A percentile compares a stretch with the other conserved stretches of the same genome.
Conservation (phyloP, 2,888 invertebrate genomes). For the Acronicta leporina region DNA sequence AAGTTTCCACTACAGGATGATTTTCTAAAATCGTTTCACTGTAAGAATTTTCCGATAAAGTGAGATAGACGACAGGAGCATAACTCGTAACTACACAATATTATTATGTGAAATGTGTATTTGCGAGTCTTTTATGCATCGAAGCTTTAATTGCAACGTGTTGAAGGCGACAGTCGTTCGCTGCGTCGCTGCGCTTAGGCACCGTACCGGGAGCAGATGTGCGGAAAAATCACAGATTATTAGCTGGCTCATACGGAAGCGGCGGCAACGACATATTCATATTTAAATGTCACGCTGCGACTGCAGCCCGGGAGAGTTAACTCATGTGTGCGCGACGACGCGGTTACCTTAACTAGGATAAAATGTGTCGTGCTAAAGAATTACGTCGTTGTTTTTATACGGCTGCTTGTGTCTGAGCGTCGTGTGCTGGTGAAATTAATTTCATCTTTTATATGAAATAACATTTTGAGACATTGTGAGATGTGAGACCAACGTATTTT, state of each 20-base stretch:
- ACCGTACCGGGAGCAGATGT: constrained; percentile 71
- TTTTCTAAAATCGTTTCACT: constrained; percentile 52
- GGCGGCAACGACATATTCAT: constrained; percentile 81
- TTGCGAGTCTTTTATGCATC: constrained; percentile 51
- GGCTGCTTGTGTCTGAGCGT: constrained; percentile 40
- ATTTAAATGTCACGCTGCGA: constrained; percentile 83
- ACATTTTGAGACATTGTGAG: constrained; percentile 36
- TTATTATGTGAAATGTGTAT: constrained; percentile 38
- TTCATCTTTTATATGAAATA: constrained; percentile 47
- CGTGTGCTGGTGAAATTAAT: constrained; percentile 47
- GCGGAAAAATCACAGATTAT: constrained; percentile 87
- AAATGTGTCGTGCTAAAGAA: constrained; percentile 56
- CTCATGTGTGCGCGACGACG: constrained; percentile 69
- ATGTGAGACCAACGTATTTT: constrained; percentile 26
- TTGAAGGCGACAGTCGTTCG: constrained; percentile 50
- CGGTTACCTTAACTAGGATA: constrained; percentile 56
- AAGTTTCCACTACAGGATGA: constrained; percentile 58
- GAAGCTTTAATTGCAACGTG: constrained; percentile 62
- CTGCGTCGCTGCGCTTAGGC: constrained; percentile 44
- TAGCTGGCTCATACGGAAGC: constrained; percentile 72
- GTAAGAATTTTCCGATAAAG: constrained; percentile 39
- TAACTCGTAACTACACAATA: constrained; percentile 21
- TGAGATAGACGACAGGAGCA: constrained; percentile 21
- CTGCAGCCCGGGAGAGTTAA: constrained; percentile 67
- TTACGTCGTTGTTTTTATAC: constrained; percentile 52